Evolutionary conservation across 35 echinoderm and acorn worm genomes (phyloP).

Genomic region (Lytechinus pictus): DNA sequence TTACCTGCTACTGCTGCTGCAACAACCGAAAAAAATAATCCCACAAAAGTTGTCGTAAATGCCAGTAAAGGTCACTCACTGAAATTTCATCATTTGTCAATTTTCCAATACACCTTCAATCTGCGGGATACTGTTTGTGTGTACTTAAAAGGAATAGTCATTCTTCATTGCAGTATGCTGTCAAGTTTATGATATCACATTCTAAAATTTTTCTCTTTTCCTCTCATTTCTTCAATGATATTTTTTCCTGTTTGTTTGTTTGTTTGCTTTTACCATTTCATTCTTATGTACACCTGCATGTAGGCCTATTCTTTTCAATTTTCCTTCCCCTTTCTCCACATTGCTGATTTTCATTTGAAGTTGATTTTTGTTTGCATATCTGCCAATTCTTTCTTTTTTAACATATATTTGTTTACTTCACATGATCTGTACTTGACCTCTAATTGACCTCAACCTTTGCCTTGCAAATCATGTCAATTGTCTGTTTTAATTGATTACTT

Average conservation of each 20-base stretch:
- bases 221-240: neutral
- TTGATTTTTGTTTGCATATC: no score
- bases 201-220: neutral
- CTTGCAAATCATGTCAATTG: no score
- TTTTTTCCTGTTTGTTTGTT: neutral
- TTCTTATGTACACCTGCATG: no score
- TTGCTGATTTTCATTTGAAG: no score
- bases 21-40: neutral
- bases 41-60: conserved; percentile 3
- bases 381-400: no score
- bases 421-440: no score
- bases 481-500: no score
- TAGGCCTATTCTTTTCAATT: no score
- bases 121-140: neutral
- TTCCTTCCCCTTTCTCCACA: no score
- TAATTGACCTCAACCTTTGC: no score
- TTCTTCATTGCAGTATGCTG: neutral
- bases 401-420: no score
- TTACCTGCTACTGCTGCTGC: neutral
- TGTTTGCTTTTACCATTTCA: no score
- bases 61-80: neutral
- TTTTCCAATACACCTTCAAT: conserved; percentile 12
- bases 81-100: conserved; percentile 20
- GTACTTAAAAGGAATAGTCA: neutral
- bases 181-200: neutral